Evolutionary conservation across 2,888 invertebrate genomes (phyloP).

Genomic region (Penaeus monodon): DNA sequence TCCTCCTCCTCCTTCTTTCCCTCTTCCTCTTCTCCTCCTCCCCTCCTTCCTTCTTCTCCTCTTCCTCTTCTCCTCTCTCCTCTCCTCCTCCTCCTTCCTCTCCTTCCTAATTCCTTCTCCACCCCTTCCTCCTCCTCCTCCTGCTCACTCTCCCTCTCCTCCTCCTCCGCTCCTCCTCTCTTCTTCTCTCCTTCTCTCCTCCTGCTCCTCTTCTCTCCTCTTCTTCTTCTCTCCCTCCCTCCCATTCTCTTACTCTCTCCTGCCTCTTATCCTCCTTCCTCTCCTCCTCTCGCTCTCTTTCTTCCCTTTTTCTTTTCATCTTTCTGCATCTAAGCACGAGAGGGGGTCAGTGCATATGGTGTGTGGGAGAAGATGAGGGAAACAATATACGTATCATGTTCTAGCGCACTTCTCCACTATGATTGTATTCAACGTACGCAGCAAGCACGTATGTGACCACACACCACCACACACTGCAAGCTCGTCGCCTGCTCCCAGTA

Average conservation of each 20-base stretch:
- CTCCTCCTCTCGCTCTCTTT: neutral
- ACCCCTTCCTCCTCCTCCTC: neutral
- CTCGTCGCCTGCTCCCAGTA: too few species aligned
- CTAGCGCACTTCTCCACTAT: too few species aligned
- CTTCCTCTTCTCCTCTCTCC: too few species aligned
- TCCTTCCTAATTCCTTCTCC: too few species aligned
- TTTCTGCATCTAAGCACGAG: neutral
- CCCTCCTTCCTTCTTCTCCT: neutral
- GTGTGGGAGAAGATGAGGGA: too few species aligned
- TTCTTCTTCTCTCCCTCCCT: neutral
- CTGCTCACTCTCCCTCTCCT: neutral
- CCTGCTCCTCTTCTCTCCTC: neutral
- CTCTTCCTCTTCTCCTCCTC: neutral
- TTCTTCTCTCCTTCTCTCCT: neutral
- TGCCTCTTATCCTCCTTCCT: neutral
- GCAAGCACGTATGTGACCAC: too few species aligned
- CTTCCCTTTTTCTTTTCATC: neutral
- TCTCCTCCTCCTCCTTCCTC: neutral
- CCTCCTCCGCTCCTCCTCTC: neutral
- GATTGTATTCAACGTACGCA: too few species aligned
- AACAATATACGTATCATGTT: too few species aligned
- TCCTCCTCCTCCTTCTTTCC: too few species aligned
- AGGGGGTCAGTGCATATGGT: too few species aligned
- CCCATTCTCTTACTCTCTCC: neutral
- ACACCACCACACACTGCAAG: too few species aligned